A percentile compares a stretch with the other conserved stretches of the same genome.
These are phyloP conservation scores for Caenorhabditis panamensis DNA, from an alignment of 2,888 invertebrate species.

Conservation along the genomic window DNA sequence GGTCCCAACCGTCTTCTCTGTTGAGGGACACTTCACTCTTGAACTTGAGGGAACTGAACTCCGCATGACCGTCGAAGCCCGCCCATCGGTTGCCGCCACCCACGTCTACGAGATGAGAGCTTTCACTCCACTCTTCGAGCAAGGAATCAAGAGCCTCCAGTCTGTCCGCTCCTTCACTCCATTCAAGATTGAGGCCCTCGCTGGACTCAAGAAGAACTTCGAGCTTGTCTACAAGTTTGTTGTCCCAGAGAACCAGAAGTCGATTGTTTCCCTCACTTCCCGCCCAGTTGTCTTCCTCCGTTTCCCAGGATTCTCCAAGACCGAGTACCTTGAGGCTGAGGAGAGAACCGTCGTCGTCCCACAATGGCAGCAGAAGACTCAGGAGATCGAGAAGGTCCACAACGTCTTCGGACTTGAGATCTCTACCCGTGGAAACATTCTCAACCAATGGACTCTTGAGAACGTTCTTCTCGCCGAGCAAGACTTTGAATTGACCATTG, in stretches of 20 bases:
- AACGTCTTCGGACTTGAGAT: slow-evolving; percentile 65
- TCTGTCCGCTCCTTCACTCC: slow-evolving; percentile 69
- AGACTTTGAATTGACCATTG: slow-evolving; percentile 66
- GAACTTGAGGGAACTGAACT: slow-evolving; percentile 49
- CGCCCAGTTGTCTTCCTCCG: slow-evolving; percentile 72
- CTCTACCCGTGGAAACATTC: slow-evolving; percentile 64
- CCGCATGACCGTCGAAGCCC: slow-evolving; percentile 56
- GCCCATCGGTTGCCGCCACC: slow-evolving; percentile 67
- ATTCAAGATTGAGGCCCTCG: slow-evolving; percentile 65
- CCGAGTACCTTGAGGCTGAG: slow-evolving; percentile 65
- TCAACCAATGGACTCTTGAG: slow-evolving; percentile 56
- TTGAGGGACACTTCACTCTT: slow-evolving; percentile 58
- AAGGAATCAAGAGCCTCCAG: slow-evolving; percentile 73
- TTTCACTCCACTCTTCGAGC: slow-evolving; percentile 71
- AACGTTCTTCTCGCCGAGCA: slow-evolving; percentile 70
- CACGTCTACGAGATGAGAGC: slow-evolving; percentile 65
- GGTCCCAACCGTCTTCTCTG: slow-evolving; percentile 65
- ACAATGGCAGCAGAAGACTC: slow-evolving; percentile 59
- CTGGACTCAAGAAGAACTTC: slow-evolving; percentile 46
- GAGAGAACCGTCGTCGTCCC: slow-evolving; percentile 71
- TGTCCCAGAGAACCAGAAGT: slow-evolving; percentile 66
- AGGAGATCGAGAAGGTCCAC: slow-evolving; percentile 52
- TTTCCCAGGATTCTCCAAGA: slow-evolving; percentile 58
- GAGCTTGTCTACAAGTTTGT: slow-evolving; percentile 51
- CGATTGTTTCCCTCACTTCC: slow-evolving; percentile 61